A percentile compares a stretch with the other conserved stretches of the same genome.
These are phyloP conservation scores for Choreutis nemorana DNA, from an alignment of 2,888 invertebrate species.

Conservation along the genomic window DNA sequence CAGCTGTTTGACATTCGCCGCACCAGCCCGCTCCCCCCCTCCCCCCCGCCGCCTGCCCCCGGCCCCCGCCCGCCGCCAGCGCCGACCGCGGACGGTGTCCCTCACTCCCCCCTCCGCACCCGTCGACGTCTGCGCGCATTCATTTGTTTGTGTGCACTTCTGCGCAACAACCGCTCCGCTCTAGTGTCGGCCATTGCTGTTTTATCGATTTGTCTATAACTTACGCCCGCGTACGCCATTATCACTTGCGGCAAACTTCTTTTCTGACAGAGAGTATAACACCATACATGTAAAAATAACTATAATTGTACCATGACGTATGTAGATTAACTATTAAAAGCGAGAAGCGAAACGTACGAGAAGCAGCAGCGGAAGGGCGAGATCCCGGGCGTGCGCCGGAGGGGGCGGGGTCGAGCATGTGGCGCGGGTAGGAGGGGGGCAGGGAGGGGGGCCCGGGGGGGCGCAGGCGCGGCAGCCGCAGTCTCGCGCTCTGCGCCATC, in stretches of 20 bases:
- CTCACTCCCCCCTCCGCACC: conserved; percentile 7
- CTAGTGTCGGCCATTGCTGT: conserved; percentile 24
- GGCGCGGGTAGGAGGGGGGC: conserved; percentile 24
- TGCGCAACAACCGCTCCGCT: conserved; percentile 27
- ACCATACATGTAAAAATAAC: too few relatives aligned
- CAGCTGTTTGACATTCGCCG: conserved; percentile 52
- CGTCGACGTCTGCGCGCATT: conserved; percentile 11
- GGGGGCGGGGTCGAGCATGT: conserved; percentile 12
- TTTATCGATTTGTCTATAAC: conserved; percentile 35
- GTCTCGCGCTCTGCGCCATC: conserved; percentile 40
- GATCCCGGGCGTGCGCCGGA: conserved; percentile 4
- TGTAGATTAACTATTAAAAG: too few relatives aligned
- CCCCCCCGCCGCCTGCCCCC: conserved; percentile 9
- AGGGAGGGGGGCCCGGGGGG: conserved; percentile 23
- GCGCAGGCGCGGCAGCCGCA: conserved; percentile 23
- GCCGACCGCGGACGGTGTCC: too few relatives aligned
- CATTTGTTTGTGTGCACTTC: conserved; percentile 29
- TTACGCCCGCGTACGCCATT: conserved; percentile 11
- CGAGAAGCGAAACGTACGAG: too few relatives aligned
- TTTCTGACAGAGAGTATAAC: too few relatives aligned
- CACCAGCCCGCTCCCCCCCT: conserved; percentile 15
- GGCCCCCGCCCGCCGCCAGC: conserved; percentile 3
- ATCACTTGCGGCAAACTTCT: too few relatives aligned
- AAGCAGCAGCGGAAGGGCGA: conserved; percentile 11
- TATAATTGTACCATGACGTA: too few relatives aligned